Evolutionary conservation across 2,797 vertebrate species (phyloP).

Genomic region (Euthynnus affinis): DNA sequence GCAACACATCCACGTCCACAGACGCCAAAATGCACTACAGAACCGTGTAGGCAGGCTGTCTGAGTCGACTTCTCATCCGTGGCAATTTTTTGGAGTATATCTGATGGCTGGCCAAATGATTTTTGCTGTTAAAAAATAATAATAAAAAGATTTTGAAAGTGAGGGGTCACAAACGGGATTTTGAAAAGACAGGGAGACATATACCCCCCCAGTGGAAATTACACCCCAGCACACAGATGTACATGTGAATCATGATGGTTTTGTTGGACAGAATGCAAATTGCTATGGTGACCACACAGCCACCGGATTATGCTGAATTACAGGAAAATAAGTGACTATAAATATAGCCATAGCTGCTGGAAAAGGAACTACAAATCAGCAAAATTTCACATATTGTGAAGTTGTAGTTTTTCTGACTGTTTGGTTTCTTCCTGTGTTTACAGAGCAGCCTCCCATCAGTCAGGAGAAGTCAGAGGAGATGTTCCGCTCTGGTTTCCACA

Average conservation of each 20-base stretch:
- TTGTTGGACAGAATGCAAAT: constrained; percentile 43
- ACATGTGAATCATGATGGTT: constrained; percentile 6
- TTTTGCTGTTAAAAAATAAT: too few relatives aligned
- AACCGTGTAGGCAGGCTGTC: too few relatives aligned
- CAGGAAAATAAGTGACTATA: constrained; percentile 47
- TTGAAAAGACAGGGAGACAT: too few relatives aligned
- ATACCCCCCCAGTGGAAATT: too few relatives aligned
- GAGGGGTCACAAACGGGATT: too few relatives aligned
- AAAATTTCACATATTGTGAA: background rate
- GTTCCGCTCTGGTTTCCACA: constrained; percentile 97
- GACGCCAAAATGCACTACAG: too few relatives aligned
- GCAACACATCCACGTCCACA: too few relatives aligned
- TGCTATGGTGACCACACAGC: constrained; percentile 9
- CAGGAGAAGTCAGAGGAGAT: constrained; percentile 93
- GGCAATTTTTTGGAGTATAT: too few relatives aligned
- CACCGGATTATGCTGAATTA: constrained; percentile 17
- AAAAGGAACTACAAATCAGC: background rate
- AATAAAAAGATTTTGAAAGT: too few relatives aligned
- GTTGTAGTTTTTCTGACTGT: constrained; percentile 36
- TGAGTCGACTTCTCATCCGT: too few relatives aligned
- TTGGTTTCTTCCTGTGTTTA: constrained; percentile 80
- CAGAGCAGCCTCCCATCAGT: constrained; percentile 84
- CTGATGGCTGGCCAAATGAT: too few relatives aligned
- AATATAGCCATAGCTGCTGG: background rate
- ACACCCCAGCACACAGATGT: background rate